Evolutionary conservation across 2,888 invertebrate genomes (phyloP), one percentile per base, ranked within the genome.

Genomic region (Taenaris catops): DNA sequence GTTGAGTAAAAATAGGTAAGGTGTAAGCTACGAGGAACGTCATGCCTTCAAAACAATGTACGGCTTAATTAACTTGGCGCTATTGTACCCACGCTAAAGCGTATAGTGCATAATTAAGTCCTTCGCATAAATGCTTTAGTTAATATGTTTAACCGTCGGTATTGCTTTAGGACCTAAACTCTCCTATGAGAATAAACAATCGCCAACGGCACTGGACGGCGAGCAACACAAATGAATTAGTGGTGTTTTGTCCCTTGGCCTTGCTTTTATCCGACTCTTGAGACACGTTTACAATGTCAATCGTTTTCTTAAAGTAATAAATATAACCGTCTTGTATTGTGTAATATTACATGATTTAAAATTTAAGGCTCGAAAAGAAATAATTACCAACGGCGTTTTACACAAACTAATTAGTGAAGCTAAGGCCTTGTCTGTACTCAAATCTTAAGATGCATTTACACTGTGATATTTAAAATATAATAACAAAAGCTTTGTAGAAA

Each of bases 141-240:
- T 83, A 81, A 80, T 78, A 74, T 81, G 76, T 76, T 79, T 75
- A 74, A 74, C 74, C 74, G 74, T 66, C 66, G 72, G 72, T 74
- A 80, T 80, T 75, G 80, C 78, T 79, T 74, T 72, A 71, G 74
- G 73, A 74, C 74, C 76, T 83, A 81, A 83, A 79, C 78, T 80
- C 79, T 83, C 78, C 80, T 83, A 78, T 76, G 84, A 79, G 84
- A 75, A 75, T 78, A 81, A 80, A 80, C 78, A 73, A 67, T 65
- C 55, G 63, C 62, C 51, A 58, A 60, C 64, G 70, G 74, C 68
- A 48, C 57, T 57, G 74, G 70, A 55, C 74, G 66, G 63, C 64
- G 59, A 63, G 66, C 67, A 71, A 60, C 69, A 69, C 83, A 72
- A 80, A 79, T 83, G 79, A 81, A 81, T 83, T 81, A 79, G 75